Base-by-base conservation (phyloP, 1,140 invertebrate species). In the Drosophila punjabiensis region DNA sequence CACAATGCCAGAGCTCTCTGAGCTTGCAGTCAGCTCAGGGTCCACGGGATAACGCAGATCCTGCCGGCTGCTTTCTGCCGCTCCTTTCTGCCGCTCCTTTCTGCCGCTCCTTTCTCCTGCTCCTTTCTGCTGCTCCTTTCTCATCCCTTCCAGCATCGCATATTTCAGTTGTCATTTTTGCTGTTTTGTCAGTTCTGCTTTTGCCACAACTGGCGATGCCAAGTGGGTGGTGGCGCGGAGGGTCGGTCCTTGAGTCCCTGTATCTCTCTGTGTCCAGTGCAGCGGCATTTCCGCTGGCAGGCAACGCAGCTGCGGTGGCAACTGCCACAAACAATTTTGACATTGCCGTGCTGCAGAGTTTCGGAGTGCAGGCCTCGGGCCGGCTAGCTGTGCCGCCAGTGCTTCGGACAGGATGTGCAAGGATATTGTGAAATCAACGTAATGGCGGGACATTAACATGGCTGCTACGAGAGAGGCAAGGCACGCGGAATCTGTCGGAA, bases 311-410 rank as follows among this genome's bases (percentile, higher is more conserved):
- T 86, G 82, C 78, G 85, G 84, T 73, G 68, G 76, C 84, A 84
- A 89, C 81, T 89, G 84, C 84, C 85, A 89, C 85, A 89, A 88
- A 81, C 84, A 88, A 89, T 88, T 88, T 83, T 88, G 81, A 88
- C 84, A 89, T 88, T 81, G 69, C 83, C 61, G 53, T 79, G 79
- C 79, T 79, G 79, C 79, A 58, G 62, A 66, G 61, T 78, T 67
- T 65, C 66, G 43, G 60, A 56, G 58, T 41, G 43, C 43, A 28
- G 16, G 56, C 41, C 47, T 43, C 18, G 67, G 45, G 39, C 33
- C 14, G 48, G 14, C 28, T 24, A 65, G 60, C 53, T 47, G 43
- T 30, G 48, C 43, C 58, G 62, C 39, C 65, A 62, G 39, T 59
- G 70, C 60, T 58, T 43, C 52, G 71, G 67, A 81, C 84, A 88